Evolutionary conservation across 1,140 invertebrate genomes (phyloP).

Genomic region (Triops cancriformis): DNA sequence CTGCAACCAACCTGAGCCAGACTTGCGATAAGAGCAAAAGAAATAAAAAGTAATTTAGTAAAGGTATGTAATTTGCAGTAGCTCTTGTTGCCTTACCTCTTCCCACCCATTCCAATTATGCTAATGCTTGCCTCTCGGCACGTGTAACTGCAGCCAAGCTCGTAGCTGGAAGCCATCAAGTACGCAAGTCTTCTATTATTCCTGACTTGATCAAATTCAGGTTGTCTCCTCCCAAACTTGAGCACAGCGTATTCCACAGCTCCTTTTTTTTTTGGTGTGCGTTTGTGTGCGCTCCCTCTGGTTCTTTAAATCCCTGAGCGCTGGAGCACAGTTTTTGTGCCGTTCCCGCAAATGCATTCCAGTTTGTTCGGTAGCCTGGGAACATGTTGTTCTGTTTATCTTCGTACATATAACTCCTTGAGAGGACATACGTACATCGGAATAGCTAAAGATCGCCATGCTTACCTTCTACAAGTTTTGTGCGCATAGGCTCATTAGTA

Average conservation of each 20-base stretch:
- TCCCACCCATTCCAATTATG: slow-evolving; percentile 13
- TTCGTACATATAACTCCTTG: background rate
- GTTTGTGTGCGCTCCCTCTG: background rate
- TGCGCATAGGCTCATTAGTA: background rate
- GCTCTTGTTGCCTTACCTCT: slow-evolving; percentile 9
- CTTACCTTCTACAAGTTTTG: background rate
- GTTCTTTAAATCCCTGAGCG: background rate
- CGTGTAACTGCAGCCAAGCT: slow-evolving; percentile 12
- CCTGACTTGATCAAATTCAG: slow-evolving; percentile 13
- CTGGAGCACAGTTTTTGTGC: background rate
- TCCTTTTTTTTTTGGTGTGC: background rate
- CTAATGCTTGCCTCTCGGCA: slow-evolving; percentile 9
- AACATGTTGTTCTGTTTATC: background rate
- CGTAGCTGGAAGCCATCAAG: slow-evolving; percentile 12
- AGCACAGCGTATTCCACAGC: background rate
- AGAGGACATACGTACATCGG: background rate
- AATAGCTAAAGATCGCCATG: background rate
- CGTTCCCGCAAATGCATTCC: background rate
- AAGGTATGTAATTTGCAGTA: slow-evolving; percentile 14
- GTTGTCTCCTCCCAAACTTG: background rate
- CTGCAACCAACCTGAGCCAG: background rate
- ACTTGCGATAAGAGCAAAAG: background rate
- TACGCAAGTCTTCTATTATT: slow-evolving; percentile 1
- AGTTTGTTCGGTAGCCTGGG: background rate
- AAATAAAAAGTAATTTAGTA: slow-evolving; percentile 11